A percentile compares a stretch with the other conserved stretches of the same genome.
phyloP scores from a whole-genome alignment of 1,140 invertebrate genomes.

The Venustaconcha ellipsiformis region DNA sequence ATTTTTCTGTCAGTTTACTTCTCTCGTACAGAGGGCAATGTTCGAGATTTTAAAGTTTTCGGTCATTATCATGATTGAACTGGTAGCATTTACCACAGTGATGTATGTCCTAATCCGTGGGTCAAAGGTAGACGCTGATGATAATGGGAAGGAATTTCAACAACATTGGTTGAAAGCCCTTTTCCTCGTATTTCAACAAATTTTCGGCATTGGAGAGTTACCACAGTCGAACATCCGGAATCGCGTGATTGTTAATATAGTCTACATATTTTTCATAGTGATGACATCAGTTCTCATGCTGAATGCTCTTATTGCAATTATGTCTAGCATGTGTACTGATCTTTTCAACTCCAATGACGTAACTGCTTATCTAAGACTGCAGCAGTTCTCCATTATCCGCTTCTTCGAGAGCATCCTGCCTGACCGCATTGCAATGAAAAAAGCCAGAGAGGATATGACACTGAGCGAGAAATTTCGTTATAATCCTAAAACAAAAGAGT shows the following conservation, averaged over 20 bases:
- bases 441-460: too few species aligned
- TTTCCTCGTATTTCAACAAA: slow-evolving; percentile 44
- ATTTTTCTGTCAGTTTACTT: slow-evolving; percentile 44
- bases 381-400: too few species aligned
- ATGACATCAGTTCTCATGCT: slow-evolving; percentile 51
- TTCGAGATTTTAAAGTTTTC: slow-evolving; percentile 41
- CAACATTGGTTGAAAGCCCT: too few species aligned
- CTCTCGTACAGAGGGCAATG: slow-evolving; percentile 39
- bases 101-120: slow-evolving; percentile 33
- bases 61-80: slow-evolving; percentile 37
- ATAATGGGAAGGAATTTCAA: too few species aligned
- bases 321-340: slow-evolving; percentile 51
- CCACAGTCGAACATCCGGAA: slow-evolving; percentile 34
- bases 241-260: slow-evolving; percentile 37
- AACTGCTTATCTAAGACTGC: too few species aligned
- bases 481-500: too few species aligned
- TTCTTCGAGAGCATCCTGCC: too few species aligned
- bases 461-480: too few species aligned
- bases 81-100: slow-evolving; percentile 46
- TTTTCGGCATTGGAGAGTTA: slow-evolving; percentile 50
- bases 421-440: too few species aligned
- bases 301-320: slow-evolving; percentile 57
- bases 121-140: not conserved
- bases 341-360: slow-evolving; percentile 7
- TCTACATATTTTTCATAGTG: slow-evolving; percentile 44